Percentiles rank a stretch among this genome's conserved stretches.
Conservation (phyloP, 2,113 vertebrate species). For the Ovis aries region DNA sequence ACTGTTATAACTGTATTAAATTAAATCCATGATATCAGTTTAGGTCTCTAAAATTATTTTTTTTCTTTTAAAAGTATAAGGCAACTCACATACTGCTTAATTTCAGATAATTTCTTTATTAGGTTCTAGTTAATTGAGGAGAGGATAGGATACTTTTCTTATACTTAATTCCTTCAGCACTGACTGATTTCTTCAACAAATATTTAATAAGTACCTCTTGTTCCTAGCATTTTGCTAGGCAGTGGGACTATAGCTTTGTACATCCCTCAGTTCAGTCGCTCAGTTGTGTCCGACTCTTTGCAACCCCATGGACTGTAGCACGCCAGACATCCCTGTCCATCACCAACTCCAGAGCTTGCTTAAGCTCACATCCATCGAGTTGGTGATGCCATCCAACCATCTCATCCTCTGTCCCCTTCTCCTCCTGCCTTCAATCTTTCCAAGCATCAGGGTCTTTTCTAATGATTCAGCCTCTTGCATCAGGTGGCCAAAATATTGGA, state of each 20-base stretch:
- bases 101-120: neutral
- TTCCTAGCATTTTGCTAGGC: neutral
- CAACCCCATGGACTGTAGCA: neutral
- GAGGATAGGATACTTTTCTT: neutral
- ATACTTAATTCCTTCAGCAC: neutral
- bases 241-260: neutral
- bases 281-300: neutral
- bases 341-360: neutral
- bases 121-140: neutral
- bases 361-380: neutral
- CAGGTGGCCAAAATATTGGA: neutral
- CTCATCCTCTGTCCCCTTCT: neutral
- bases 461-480: neutral
- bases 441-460: neutral
- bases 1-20: neutral
- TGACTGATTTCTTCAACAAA: neutral
- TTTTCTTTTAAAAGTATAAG: slow-evolving; percentile 4
- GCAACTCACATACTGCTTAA: neutral
- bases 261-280: neutral
- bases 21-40: neutral
- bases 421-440: neutral
- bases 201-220: neutral
- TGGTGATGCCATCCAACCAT: neutral
- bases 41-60: neutral
- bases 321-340: neutral